Evolutionary conservation across 2,888 invertebrate species (phyloP).

Genomic region (Diogma glabrata): DNA sequence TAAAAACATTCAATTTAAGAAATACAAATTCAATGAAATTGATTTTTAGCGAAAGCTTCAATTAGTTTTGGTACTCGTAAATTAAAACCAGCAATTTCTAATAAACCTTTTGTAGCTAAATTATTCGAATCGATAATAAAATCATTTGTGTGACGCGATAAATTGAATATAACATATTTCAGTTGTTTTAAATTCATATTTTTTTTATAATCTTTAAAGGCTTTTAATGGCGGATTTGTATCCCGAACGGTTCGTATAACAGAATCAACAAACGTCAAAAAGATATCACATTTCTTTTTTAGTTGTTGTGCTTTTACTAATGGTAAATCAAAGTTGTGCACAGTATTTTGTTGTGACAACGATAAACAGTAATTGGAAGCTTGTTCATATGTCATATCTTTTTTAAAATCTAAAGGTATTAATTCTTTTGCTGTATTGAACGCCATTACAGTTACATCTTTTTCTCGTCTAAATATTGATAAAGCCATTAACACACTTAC

Average conservation of each 20-base stretch:
- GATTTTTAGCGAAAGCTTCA: constrained; percentile 36
- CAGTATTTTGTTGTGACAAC: not conserved
- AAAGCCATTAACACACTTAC: constrained; percentile 29
- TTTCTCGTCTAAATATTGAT: constrained; percentile 28
- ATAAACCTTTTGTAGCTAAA: constrained; percentile 27
- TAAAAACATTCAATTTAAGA: too few relatives aligned
- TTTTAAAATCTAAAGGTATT: constrained; percentile 23
- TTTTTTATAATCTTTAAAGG: constrained; percentile 2
- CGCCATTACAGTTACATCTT: constrained; percentile 23
- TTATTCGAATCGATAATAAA: constrained; percentile 4
- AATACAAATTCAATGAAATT: too few relatives aligned
- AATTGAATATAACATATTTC: constrained; percentile 20
- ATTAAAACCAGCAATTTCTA: constrained; percentile 41
- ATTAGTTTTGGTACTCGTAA: constrained; percentile 39
- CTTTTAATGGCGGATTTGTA: not conserved
- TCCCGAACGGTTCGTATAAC: constrained; percentile 28
- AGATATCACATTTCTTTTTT: constrained; percentile 27
- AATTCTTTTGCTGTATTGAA: constrained; percentile 23
- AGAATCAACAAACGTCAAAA: constrained; percentile 30
- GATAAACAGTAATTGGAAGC: not conserved
- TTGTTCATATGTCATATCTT: constrained; percentile 14
- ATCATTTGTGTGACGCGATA: constrained; percentile 23
- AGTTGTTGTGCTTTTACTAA: constrained; percentile 22
- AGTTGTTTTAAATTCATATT: constrained; percentile 2
- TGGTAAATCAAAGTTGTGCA: constrained; percentile 16